Evolutionary conservation across 2,113 vertebrate species (phyloP).

Genomic region (Rhizomys pruinosus): DNA sequence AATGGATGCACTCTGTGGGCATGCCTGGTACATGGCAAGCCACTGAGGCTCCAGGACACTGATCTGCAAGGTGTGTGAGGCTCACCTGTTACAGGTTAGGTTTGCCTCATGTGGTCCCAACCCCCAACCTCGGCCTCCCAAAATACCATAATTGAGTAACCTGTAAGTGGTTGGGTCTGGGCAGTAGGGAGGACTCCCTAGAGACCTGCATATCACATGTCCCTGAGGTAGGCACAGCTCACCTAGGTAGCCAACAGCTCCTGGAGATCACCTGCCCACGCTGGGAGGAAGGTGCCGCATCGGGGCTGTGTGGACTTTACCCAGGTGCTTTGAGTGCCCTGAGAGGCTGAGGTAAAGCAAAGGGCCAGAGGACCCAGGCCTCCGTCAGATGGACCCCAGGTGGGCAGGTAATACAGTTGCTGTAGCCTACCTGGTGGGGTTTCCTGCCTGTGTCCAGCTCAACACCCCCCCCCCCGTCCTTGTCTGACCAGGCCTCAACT

Average conservation of each 20-base stretch:
- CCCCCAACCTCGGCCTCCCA: not conserved
- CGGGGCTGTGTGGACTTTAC: rapidly evolving
- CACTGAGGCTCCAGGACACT: rapidly evolving
- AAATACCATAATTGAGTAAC: not conserved
- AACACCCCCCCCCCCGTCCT: too few relatives aligned
- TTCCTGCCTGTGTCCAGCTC: not conserved
- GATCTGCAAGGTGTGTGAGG: not conserved
- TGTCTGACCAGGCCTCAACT: not conserved
- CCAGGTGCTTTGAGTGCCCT: too few relatives aligned
- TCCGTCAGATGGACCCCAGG: not conserved
- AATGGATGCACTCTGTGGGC: not conserved
- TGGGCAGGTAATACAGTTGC: not conserved
- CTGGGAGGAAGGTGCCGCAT: not conserved
- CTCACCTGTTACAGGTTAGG: not conserved
- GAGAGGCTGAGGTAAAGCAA: not conserved
- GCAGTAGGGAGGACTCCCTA: not conserved
- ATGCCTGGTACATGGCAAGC: not conserved
- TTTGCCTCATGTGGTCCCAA: not conserved
- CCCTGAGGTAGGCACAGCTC: not conserved
- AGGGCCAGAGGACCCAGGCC: not conserved
- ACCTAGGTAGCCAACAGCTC: not conserved
- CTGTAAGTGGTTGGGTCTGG: not conserved
- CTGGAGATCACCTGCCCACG: not conserved
- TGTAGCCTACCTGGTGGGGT: not conserved
- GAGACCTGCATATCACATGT: not conserved